Base-by-base conservation (phyloP, 2,888 invertebrate species). In the Diarsia rubi region DNA sequence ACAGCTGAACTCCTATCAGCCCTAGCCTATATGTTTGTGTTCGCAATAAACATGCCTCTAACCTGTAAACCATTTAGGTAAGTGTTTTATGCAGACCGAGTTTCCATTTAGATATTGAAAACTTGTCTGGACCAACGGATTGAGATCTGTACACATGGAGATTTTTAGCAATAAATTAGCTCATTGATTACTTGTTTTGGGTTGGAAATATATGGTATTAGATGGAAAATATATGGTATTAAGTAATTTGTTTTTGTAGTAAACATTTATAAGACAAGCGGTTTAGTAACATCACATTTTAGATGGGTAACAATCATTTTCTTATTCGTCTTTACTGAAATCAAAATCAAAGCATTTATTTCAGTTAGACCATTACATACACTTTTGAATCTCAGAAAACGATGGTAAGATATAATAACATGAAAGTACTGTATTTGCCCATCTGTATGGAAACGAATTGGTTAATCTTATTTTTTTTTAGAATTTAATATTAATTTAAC, bases 101-200 rank as follows among this genome's bases (percentile, higher is more conserved):
- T 77, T 85, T 88, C 93, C 92, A 94, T 94, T 92, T 92, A 88
- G 92, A 92, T 94, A 94, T 94, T 94, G 94, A 90, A 92, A 94
- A 94, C 89, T 93, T 91, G 88, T 88, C 85, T 86, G 87, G 74
- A 87, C 88, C 87, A 87, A 78, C 82, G 73, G 85, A 80, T 84
- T 87, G 84, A 78, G 86, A 88, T 89, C 87, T 87, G 78, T 75
- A 3, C 16, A 82, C 83, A 81, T 81, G 75, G 52, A 73, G 66
- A 79, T 73, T 86, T 85, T 83, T 27, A 65, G 57, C 75, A 67
- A 77, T 82, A 85, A 86, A 88, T 86, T 84, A 83, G 78, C n/a
- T 70, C 37, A 69, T 64, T 80, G 81, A 81, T 83, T 81, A 64
- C 37, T 68, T 2, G 19, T 14, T 21, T 57, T 37, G 3, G 5